Evolutionary conservation across 2,797 vertebrate species (phyloP), one percentile per base, ranked within the genome.

Genomic region (Syngnathus acus): DNA sequence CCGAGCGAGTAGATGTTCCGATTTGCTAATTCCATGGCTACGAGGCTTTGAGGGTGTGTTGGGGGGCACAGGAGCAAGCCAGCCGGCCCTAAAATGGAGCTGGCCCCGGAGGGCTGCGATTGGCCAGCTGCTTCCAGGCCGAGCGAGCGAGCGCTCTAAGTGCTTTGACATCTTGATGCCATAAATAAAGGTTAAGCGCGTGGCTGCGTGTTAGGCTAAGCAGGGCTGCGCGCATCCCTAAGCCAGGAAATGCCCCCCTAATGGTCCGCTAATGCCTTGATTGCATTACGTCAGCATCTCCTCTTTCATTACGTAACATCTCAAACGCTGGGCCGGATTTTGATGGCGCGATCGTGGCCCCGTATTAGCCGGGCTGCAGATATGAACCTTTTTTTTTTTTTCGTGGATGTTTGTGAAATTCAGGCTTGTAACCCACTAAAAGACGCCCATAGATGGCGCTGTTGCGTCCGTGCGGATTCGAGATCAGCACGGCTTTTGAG

Each of bases 191-290:
- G 70, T 79, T 80, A 88, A 82, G 77, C 83, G 81, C 72, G 85
- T 81, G 70, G 76, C 84, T 87, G 77, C 50, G 23, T 84, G 85
- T 89, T 81, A 87, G 85, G 82, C 86, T 78, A 82, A 88, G 87
- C 80, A 86, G 80, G 83, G 77, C 81, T 77, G 67, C 78, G 80
- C 79, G 79, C 82, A 86, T 89, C 87, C 88, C 83, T 87, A 82
- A 87, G 85, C 77, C 87, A 87, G 86, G 85, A 90, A 88, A 85
- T 68, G 72, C 78, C 80, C 75, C 78, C 75, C 80, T 91, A 90
- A 91, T 90, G 88, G 87, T 81, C 77, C 80, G 55, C 86, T 89
- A 89, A 92, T 88, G 86, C 78, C 83, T 90, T 90, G 83, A 91
- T 92, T 90, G 84, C 79, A 89, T 90, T 90, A 90, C 81, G 65